These are phyloP conservation scores for Thereva unica DNA, from an alignment of 2,888 invertebrate species.

Conservation along the genomic window DNA sequence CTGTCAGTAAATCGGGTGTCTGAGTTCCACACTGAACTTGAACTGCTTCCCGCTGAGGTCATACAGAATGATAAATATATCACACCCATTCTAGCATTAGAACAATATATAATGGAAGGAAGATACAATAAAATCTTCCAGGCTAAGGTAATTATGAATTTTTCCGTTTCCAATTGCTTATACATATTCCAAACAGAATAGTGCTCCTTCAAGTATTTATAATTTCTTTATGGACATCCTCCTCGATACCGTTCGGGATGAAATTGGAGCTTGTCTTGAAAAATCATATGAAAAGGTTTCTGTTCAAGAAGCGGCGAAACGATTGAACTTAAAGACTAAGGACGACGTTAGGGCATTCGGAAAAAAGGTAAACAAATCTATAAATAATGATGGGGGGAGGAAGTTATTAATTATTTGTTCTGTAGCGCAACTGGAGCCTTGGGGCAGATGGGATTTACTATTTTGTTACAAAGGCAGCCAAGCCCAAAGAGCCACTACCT, in stretches of 20 bases:
- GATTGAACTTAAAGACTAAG: conserved; percentile 81
- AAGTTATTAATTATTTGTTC: conserved; percentile 39
- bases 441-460: conserved; percentile 78
- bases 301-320: conserved; percentile 82
- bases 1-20: conserved; percentile 95
- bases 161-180: background rate
- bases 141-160: conserved; percentile 66
- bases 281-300: conserved; percentile 93
- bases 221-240: conserved; percentile 96
- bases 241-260: conserved; percentile 91
- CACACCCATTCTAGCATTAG: conserved; percentile 90
- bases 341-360: conserved; percentile 82
- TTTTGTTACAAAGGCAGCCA: conserved; percentile 78
- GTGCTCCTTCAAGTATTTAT: conserved; percentile 94
- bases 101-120: conserved; percentile 99
- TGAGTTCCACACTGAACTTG: conserved; percentile 97
- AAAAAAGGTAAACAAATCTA: conserved; percentile 65
- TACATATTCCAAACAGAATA: conserved; percentile 64
- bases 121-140: conserved; percentile 97
- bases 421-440: conserved; percentile 81
- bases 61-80: conserved; percentile 94
- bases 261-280: conserved; percentile 95
- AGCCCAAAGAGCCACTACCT: conserved; percentile 78
- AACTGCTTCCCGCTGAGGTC: conserved; percentile 86
- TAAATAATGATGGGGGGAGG: conserved; percentile 26